phyloP scores from a whole-genome alignment of 92 coral and sea anemone genomes.

The Siderastrea siderea region DNA sequence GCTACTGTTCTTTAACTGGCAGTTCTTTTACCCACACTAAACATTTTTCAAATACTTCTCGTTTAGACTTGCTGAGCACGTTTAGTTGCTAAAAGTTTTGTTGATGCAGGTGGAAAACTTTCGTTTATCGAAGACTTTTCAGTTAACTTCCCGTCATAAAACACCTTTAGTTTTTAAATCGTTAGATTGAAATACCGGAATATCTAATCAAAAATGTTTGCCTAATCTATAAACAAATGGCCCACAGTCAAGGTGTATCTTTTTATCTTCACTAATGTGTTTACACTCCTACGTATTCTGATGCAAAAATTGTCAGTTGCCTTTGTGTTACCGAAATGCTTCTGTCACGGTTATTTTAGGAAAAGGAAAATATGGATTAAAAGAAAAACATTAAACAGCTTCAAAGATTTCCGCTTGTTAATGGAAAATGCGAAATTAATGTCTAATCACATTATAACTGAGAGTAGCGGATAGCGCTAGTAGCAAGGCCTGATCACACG shows the following conservation, averaged over 20 bases:
- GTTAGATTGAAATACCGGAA: constrained; percentile 56
- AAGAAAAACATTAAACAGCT: constrained; percentile 74
- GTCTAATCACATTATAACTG: constrained; percentile 33
- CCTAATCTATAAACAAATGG: constrained; percentile 83
- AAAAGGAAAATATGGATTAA: constrained; percentile 70
- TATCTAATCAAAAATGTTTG: constrained; percentile 71
- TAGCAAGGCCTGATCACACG: constrained; percentile 1
- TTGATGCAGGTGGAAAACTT: not conserved
- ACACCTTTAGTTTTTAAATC: not conserved
- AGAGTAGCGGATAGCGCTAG: not conserved
- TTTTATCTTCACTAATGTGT: constrained; percentile 85
- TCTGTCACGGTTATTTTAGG: constrained; percentile 79
- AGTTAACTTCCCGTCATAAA: not conserved
- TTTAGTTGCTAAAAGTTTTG: not conserved
- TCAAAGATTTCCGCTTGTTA: constrained; percentile 82
- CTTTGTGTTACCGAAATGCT: constrained; percentile 79
- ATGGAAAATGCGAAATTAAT: constrained; percentile 95
- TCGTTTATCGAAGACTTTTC: not conserved
- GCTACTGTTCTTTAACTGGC: constrained; percentile 49
- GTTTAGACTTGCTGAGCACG: not conserved
- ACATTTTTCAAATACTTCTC: constrained; percentile 46
- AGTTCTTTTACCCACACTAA: constrained; percentile 28
- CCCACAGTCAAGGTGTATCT: constrained; percentile 68
- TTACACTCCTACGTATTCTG: constrained; percentile 80
- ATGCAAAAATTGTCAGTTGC: constrained; percentile 75